phyloP scores from a whole-genome alignment of 1,140 invertebrate genomes.

The Bicyclus anynana region DNA sequence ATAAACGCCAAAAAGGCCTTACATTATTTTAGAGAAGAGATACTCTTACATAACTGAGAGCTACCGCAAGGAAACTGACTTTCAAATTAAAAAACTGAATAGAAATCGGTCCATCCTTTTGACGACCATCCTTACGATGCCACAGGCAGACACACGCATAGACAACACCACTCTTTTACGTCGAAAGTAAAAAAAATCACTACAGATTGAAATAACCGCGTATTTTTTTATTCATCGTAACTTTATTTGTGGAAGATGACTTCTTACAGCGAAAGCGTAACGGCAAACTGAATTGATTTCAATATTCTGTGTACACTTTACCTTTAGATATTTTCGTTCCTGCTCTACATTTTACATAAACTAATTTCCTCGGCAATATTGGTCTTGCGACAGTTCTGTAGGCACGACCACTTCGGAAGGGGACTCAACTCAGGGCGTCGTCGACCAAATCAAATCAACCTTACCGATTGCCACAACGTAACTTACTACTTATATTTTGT shows the following conservation, averaged over 20 bases:
- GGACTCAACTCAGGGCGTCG: conserved; percentile 58
- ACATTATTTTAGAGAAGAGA: no score
- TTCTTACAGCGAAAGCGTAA: conserved; percentile 31
- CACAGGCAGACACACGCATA: no score
- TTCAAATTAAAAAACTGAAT: no score
- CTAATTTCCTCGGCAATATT: conserved; percentile 76
- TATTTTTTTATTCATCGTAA: conserved; percentile 28
- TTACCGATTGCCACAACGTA: conserved; percentile 61
- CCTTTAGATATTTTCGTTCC: conserved; percentile 64
- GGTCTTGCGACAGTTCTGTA: conserved; percentile 71
- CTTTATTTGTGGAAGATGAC: conserved; percentile 45
- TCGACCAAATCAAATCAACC: conserved; percentile 73
- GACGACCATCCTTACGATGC: no score
- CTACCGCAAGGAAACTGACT: no score
- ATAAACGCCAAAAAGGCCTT: no score
- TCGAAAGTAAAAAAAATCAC: no score
- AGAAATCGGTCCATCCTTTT: no score
- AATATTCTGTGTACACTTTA: conserved; percentile 61
- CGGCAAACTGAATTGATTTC: conserved; percentile 57
- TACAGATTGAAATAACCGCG: neutral
- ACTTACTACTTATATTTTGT: conserved; percentile 58
- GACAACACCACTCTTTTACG: no score
- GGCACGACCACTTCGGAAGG: conserved; percentile 63
- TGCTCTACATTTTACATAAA: conserved; percentile 75
- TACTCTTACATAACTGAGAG: no score